Base-by-base conservation (phyloP, 2,888 invertebrate genomes). In the Eupithecia centaureata region DNA sequence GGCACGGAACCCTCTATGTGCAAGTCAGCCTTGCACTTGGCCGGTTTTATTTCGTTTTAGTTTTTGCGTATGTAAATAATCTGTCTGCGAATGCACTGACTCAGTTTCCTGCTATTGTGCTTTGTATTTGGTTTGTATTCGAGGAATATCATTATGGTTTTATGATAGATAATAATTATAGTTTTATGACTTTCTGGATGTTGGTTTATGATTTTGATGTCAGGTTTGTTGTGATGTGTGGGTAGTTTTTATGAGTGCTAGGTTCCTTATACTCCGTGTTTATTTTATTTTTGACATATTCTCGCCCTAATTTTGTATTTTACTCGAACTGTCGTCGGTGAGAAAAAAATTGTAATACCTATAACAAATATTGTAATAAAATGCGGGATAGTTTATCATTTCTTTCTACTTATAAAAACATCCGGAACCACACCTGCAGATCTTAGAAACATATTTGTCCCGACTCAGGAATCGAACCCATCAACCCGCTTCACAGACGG, bases 71-170 rank as follows among this genome's bases (percentile, higher is more conserved):
- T 32, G 38, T 30, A 42, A 28, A 52, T 18, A 47, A 42, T 47
- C 38, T 12, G 65, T 61, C 63, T 66, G 65, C 56, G 60, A 61
- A 59, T 59, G 58, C 73, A 69, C 15, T 63, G 61, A 30, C 18
- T 65, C 61, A 35, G 57, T 62, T 73, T 75, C 75, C 75, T 73
- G 75, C 33, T 59, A 72, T 75, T 75, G 75, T 75, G 65, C 72
- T 73, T 70, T 72, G 71, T 68, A 58, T 65, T 68, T 32, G 32
- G 30, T 68, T 70, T 65, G 18, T 61, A n/a, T 67, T 67, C 70
- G 61, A 10, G 52, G 70, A 70, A 68, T 30, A 59, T 8, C n/a
- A 56, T 30, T n/a, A 56, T 56, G 65, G 38, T 33, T 32, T 63
- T 61, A 61, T 56, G 35, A 66, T 66, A 51, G 30, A 63, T 61